Evolutionary conservation across 2,113 vertebrate genomes (phyloP).

Genomic region (Campylomormyrus tamandua): DNA sequence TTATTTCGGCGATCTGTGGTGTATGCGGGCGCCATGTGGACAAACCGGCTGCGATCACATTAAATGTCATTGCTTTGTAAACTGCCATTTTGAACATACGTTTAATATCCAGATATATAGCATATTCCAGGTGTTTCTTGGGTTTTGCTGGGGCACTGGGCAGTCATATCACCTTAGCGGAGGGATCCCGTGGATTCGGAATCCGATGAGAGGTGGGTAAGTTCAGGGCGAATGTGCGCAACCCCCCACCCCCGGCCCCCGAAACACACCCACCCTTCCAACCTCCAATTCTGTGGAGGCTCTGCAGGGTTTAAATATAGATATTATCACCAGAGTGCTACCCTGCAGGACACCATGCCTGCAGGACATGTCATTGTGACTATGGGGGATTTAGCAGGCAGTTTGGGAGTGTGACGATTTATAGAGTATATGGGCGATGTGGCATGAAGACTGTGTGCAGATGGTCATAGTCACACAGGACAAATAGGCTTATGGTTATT

Average conservation of each 20-base stretch:
- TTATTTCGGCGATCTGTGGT: background rate
- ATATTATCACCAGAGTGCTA: background rate
- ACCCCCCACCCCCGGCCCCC: too few relatives aligned
- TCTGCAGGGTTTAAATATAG: slow-evolving; percentile 16
- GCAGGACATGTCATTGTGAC: background rate
- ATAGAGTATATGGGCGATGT: background rate
- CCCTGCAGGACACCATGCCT: background rate
- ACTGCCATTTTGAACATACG: background rate
- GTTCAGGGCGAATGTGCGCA: background rate
- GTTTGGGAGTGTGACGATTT: background rate
- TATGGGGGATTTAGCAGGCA: background rate
- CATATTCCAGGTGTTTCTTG: background rate
- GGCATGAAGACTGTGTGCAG: background rate
- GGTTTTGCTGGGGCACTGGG: slow-evolving; percentile 12
- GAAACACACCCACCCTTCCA: too few relatives aligned
- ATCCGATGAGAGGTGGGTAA: slow-evolving; percentile 62
- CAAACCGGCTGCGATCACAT: background rate
- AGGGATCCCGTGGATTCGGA: slow-evolving; percentile 62
- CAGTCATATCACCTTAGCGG: slow-evolving; percentile 60
- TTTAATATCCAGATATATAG: background rate
- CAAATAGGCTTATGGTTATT: background rate
- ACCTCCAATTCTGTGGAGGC: background rate
- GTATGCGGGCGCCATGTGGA: slow-evolving; percentile 6
- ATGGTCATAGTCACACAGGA: background rate
- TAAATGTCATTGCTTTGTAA: background rate